phyloP scores from a whole-genome alignment of 2,888 invertebrate species.

The Piscicola geometra region DNA sequence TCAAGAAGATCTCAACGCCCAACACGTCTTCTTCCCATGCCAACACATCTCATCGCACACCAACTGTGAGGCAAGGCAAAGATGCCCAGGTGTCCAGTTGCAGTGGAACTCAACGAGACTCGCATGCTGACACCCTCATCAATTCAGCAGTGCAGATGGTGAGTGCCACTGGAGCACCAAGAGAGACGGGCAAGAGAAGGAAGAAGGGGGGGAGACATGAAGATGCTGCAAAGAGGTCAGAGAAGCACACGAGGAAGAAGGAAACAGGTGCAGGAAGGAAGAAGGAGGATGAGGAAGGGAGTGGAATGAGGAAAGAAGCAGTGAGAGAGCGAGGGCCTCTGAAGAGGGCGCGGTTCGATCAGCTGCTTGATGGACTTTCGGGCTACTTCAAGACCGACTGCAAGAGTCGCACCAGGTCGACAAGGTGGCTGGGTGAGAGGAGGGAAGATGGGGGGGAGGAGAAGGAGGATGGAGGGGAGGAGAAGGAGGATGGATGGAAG shows the following conservation, averaged over 20 bases:
- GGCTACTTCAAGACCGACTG: constrained; percentile 16
- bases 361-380: constrained; percentile 23
- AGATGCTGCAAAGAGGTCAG: neutral
- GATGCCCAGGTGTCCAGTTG: too few relatives aligned
- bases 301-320: neutral
- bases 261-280: neutral
- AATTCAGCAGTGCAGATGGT: too few relatives aligned
- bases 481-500: neutral
- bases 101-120: too few relatives aligned
- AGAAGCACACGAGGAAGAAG: neutral
- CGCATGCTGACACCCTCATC: too few relatives aligned
- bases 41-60: too few relatives aligned
- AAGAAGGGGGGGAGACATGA: neutral
- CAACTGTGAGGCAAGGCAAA: neutral
- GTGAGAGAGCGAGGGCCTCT: neutral
- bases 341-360: neutral
- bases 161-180: too few relatives aligned
- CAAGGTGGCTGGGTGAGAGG: neutral
- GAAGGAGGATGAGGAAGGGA: too few relatives aligned
- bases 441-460: neutral
- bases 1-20: neutral
- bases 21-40: too few relatives aligned
- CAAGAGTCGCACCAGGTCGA: neutral
- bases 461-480: neutral
- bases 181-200: neutral